Evolutionary conservation across 2,113 vertebrate species (phyloP), one percentile per base, ranked within the genome.

Genomic region (Alethe castanea): DNA sequence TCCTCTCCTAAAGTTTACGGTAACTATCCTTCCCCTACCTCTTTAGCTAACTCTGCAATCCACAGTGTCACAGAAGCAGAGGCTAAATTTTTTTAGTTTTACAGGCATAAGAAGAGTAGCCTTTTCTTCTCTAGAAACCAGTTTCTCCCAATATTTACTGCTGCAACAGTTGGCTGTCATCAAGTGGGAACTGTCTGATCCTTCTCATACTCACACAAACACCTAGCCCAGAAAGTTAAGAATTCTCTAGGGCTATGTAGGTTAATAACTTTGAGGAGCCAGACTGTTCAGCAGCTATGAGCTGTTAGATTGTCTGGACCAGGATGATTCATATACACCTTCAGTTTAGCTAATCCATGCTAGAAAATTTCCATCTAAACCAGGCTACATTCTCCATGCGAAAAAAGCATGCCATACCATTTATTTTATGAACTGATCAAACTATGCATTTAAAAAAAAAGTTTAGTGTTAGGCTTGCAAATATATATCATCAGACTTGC

Each of bases 371-470:
- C 14, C 6, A 33, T 3, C 36, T 16, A 52, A 92, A 91, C 11
- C 29, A 72, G 20, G 52, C 15, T 19, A 48, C 12, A 9, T 50
- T 77, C 36, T 59, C 25, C 15, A 66, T 5, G 3, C 1, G 0
- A 13, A 31, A 19, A 31, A 15, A 5, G 1, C 0, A 6, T 26
- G 7, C 9, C 31, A 13, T 36, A 23, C 8, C 11, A 62, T 22
- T 56, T 24, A 50, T 25, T 42, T 54, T 11, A 44, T 47, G 48
- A 94, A 23, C 38, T n/a, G 19, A 16, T 53, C 9, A 40, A 19
- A 56, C 14, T 19, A 44, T 14, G 12, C n/a, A 13, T 50, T 29
- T 6, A 38, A 38, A 13, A 31, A 52, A 35, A 67, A 19, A 56
- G 8, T 22, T 45, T 8, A 18, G 6, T 26, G 15, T 38, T 60